Conservation (phyloP, 2,113 vertebrate genomes). For the Geococcyx californianus region DNA sequence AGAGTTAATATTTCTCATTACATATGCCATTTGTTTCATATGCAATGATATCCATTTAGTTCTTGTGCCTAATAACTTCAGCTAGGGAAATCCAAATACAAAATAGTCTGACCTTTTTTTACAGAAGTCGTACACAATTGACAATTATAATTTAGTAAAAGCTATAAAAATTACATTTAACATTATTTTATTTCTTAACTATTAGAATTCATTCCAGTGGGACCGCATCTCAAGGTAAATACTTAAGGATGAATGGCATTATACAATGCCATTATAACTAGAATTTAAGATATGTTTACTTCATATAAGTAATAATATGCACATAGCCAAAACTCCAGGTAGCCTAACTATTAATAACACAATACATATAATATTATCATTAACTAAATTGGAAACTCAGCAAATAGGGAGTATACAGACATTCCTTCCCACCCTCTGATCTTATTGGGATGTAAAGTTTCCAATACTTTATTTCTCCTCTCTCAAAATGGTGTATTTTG, state of each 20-base stretch:
- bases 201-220: neutral
- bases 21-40: neutral
- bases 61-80: neutral
- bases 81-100: neutral
- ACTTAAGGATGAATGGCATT: neutral
- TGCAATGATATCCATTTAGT: neutral
- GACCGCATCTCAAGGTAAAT: neutral
- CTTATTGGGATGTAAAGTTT: neutral
- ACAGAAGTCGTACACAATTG: neutral
- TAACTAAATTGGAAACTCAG: neutral
- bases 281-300: neutral
- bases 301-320: neutral
- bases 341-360: neutral
- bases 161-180: neutral
- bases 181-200: neutral
- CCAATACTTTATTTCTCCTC: neutral
- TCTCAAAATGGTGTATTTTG: neutral
- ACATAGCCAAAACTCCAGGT: neutral
- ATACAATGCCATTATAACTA: neutral
- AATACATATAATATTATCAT: neutral
- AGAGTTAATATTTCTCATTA: neutral
- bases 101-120: neutral
- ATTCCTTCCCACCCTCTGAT: neutral
- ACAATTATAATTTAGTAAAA: neutral
- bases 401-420: neutral